Conservation (phyloP, 2,797 vertebrate genomes). For the Varecia variegata region DNA sequence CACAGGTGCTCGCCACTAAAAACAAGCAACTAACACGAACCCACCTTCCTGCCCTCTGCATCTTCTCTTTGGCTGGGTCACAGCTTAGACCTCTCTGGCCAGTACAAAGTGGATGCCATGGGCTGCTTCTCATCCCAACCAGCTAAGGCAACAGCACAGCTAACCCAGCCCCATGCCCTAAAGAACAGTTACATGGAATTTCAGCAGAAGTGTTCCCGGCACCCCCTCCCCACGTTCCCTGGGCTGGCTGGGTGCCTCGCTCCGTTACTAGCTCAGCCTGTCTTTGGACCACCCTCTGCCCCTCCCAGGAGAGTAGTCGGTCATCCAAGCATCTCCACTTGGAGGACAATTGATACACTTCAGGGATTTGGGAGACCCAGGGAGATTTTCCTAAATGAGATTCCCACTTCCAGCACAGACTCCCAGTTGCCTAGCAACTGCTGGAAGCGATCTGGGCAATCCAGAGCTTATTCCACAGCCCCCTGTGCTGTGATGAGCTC, state of each 20-base stretch:
- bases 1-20: not conserved
- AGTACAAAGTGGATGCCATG: not conserved
- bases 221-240: not conserved
- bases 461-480: constrained; percentile 10
- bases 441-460: constrained; percentile 37
- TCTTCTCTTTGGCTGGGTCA: not conserved
- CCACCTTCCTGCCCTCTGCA: not conserved
- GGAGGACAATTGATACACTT: constrained; percentile 48
- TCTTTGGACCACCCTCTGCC: not conserved
- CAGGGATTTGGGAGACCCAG: constrained; percentile 50
- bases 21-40: not conserved
- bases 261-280: not conserved
- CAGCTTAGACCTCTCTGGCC: not conserved
- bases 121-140: not conserved
- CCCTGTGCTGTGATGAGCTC: constrained; percentile 43
- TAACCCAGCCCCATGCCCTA: not conserved
- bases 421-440: constrained; percentile 71
- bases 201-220: not conserved
- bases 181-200: not conserved
- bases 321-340: not conserved
- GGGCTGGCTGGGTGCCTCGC: not conserved
- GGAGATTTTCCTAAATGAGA: constrained; percentile 65
- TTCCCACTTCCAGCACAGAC: constrained; percentile 17
- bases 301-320: not conserved
- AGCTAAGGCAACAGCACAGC: accelerated